Base-by-base conservation (phyloP, 2,113 vertebrate genomes). In the Archocentrus centrarchus region DNA sequence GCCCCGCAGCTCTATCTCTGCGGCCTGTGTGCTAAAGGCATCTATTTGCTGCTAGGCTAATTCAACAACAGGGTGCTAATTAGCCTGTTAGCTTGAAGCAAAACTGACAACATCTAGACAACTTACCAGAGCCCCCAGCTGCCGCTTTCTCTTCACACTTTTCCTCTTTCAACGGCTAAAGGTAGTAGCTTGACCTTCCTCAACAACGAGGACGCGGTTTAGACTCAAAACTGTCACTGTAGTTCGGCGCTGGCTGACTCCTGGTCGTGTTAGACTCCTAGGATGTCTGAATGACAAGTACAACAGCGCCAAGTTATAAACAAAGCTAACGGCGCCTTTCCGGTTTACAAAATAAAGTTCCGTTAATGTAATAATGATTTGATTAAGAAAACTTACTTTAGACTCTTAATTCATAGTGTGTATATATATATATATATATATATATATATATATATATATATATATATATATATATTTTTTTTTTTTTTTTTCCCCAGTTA, bases 281-380 rank as follows among this genome's bases (percentile, higher is more conserved):
- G 87, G 91, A 94, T 91, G 91, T 92, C 93, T 94, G 92, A 94
- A 88, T 94, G 94, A 93, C 93, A 95, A 93, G 91, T 86, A 84
- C 79, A 81, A 86, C 79, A 80, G 79, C 70, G 58, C 44, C 59
- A 86, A 89, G 75, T 7, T 30, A 13, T 2, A n/a, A 5, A 44
- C 18, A 24, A 53, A 61, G 47, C 3, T 11, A 60, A 18, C 2
- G 3, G 11, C 1, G 0, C 3, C 60, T 68, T 59, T 91, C 90
- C 87, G 82, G 39, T 30, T 80, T 89, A 84, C 86, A 90, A 8
- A 89, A 84, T 92, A 91, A 93, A 87, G 35, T 35, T 35, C 30
- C 0, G 6, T 9, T 35, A 44, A 41, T 2, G n/a, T 41, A 11
- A 41, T 41, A 11, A 39, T 39, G 1, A 2, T 37, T 37, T 37